Evolutionary conservation across 2,797 vertebrate species (phyloP).

Genomic region (Gymnoscopelus braueri): DNA sequence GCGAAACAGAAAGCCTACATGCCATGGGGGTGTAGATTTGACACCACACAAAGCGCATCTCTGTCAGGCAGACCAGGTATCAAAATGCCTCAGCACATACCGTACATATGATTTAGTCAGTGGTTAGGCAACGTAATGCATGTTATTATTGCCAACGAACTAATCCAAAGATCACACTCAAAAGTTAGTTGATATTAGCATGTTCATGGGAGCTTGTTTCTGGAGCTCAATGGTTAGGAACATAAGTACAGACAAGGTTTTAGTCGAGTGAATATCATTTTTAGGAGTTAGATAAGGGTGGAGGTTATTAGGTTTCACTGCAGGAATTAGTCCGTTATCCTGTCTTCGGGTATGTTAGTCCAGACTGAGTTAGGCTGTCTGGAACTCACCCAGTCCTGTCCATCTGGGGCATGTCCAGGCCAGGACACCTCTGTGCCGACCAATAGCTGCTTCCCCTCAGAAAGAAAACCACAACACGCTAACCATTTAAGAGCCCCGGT

Average conservation of each 20-base stretch:
- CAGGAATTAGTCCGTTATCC: conserved; percentile 58
- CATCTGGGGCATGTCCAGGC: conserved; percentile 56
- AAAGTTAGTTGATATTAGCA: conserved; percentile 26
- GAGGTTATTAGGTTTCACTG: conserved; percentile 40
- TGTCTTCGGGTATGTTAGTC: conserved; percentile 10
- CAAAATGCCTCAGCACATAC: conserved; percentile 4
- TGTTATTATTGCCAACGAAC: neutral
- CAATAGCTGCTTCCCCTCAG: conserved; percentile 79
- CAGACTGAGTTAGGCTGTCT: conserved; percentile 37
- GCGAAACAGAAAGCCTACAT: conserved; percentile 6
- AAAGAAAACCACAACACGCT: conserved; percentile 69
- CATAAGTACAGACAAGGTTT: conserved; percentile 37
- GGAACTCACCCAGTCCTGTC: conserved; percentile 77
- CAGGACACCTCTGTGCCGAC: conserved; percentile 66
- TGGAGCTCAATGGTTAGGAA: conserved; percentile 19
- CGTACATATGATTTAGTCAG: neutral
- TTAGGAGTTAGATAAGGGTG: conserved; percentile 41
- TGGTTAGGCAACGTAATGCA: neutral
- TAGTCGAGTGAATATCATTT: conserved; percentile 46
- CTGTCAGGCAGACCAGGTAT: neutral
- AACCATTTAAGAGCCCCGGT: conserved; percentile 49
- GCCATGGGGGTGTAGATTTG: neutral
- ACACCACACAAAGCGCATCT: conserved; percentile 4
- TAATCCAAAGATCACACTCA: conserved; percentile 6
- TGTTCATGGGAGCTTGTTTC: conserved; percentile 1